These are phyloP conservation scores for Drosophila seguyi DNA, from an alignment of 1,140 invertebrate species.

Conservation along the genomic window DNA sequence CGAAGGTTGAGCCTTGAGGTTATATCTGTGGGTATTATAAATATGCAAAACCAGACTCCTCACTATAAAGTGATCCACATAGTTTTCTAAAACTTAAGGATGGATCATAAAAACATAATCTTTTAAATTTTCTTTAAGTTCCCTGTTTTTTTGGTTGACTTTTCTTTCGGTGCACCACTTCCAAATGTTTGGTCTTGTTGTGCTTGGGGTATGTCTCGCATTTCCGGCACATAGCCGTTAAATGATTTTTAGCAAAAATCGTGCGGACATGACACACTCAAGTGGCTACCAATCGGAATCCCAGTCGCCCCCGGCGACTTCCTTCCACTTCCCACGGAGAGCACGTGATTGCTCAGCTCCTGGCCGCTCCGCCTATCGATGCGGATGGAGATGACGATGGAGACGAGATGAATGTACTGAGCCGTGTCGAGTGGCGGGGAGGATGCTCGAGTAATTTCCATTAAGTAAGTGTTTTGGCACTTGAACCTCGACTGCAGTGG, in stretches of 20 bases:
- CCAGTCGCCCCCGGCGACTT: constrained; percentile 2
- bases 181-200: constrained; percentile 19
- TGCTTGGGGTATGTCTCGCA: constrained; percentile 55
- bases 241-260: constrained; percentile 84
- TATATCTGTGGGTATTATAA: background rate
- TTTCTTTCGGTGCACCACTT: constrained; percentile 9
- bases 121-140: background rate
- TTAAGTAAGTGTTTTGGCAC: constrained; percentile 80
- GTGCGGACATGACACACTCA: constrained; percentile 81
- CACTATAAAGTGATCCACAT: too few species aligned
- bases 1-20: background rate
- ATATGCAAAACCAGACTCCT: too few species aligned
- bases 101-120: background rate
- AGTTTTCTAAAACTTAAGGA: background rate
- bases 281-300: constrained; percentile 52
- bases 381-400: constrained; percentile 5
- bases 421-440: constrained; percentile 50
- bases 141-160: background rate
- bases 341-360: constrained; percentile 74
- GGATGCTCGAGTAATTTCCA: constrained; percentile 74
- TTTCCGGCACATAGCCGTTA: constrained; percentile 73
- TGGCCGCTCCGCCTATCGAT: constrained; percentile 44
- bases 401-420: constrained; percentile 36
- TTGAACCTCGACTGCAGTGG: constrained; percentile 66
- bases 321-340: background rate